Conservation (phyloP, 2,797 vertebrate species). For the Thalassophryne amazonica region DNA sequence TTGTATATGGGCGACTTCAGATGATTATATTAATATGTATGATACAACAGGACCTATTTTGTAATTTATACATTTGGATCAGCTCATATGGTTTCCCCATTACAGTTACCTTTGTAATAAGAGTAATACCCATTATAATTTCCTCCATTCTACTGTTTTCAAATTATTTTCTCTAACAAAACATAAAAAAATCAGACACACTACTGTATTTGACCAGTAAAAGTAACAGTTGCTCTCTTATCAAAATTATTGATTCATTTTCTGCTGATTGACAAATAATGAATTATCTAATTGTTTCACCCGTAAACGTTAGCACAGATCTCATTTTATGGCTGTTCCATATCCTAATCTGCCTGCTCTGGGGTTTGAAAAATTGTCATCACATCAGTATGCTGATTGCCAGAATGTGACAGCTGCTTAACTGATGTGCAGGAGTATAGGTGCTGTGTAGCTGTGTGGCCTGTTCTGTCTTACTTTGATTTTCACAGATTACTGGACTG, state of each 20-base stretch:
- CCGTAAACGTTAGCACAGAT: no score
- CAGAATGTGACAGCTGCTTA: conserved; percentile 36
- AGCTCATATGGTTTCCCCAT: background rate
- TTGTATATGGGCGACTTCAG: background rate
- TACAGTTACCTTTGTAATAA: background rate
- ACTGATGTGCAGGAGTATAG: conserved; percentile 24
- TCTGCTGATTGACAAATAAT: no score
- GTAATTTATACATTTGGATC: background rate
- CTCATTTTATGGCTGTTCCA: background rate
- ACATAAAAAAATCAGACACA: conserved; percentile 6
- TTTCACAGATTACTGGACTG: no score
- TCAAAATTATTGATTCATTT: no score
- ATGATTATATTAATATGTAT: background rate
- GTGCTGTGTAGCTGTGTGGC: background rate
- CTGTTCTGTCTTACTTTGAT: no score
- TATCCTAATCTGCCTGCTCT: conserved; percentile 26
- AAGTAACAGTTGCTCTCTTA: no score
- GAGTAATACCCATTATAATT: no score
- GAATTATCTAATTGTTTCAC: no score
- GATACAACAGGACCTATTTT: background rate
- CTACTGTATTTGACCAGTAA: no score
- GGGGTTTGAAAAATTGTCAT: conserved; percentile 40
- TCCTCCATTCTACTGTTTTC: no score
- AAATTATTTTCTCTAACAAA: no score
- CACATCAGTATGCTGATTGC: conserved; percentile 37